Evolutionary conservation across 37 sponge, comb jelly and placozoan genomes (phyloP), one percentile per base, ranked within the genome.

Genomic region (Petrosia ficiformis): DNA sequence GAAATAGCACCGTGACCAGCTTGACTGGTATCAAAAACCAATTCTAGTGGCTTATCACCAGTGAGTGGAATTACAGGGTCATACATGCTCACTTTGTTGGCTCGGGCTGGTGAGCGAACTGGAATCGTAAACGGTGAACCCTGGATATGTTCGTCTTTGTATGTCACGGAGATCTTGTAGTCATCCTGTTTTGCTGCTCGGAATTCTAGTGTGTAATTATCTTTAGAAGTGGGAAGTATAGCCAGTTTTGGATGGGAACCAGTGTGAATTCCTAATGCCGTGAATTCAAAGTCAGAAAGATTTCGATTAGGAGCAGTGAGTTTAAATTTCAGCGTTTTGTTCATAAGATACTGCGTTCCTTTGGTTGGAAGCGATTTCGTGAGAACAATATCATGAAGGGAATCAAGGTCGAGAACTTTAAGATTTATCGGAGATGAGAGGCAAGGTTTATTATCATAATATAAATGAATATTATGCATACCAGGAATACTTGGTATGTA

Each of bases 51-150:
- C 29, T 73, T 57, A 14, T 2, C 39, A 4, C 57, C 67, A 29
- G 41, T 25, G 24, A 81, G 77, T 2, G 85, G 89, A 0, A 89
- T 67, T 19, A 89, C 80, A 22, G 80, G 84, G 60, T 89, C 89
- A 29, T 59, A 81, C 1, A 44, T 29, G 1, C 68, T 43, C 16
- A 89, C 89, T 31, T 73, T 77, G 19, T 73, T 43, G 1, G 82
- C 61, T 2, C 67, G 70, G 14, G 87, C 73, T 16, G 82, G 77
- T 21, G 34, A 26, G 33, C 56, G 67, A 24, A 91, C 69, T 26
- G 59, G 14, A 6, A 91, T 26, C 16, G 39, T 34, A 63, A 86
- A 84, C 19, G 93, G 93, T 26, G 88, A 86, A 10, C 86, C 85
- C n/a, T 87, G 74, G 0, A 92, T 40, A 19, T 79, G 76, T 44